Conservation (phyloP, 2,888 invertebrate genomes). For the Artemia sinica region DNA sequence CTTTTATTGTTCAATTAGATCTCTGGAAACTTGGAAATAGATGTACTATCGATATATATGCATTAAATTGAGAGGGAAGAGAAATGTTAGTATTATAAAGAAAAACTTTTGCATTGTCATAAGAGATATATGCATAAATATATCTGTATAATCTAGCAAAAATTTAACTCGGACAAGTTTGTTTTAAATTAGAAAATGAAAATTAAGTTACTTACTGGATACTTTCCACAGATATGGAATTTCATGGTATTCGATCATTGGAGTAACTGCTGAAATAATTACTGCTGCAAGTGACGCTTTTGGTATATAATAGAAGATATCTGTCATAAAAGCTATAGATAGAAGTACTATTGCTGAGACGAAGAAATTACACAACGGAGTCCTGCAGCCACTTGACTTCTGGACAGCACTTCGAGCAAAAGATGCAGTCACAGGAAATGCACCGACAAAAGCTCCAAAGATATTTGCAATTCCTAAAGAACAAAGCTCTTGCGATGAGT, state of each 20-base stretch:
- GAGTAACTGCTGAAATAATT: constrained; percentile 76
- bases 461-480: constrained; percentile 35
- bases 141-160: not conserved
- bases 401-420: constrained; percentile 37
- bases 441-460: constrained; percentile 34
- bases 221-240: constrained; percentile 31
- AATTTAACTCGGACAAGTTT: not conserved
- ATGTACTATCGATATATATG: too few relatives aligned
- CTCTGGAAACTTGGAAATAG: too few relatives aligned
- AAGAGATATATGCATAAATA: not conserved
- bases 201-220: constrained; percentile 15
- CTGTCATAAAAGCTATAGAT: constrained; percentile 67
- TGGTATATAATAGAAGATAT: constrained; percentile 69
- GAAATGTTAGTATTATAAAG: too few relatives aligned
- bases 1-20: too few relatives aligned
- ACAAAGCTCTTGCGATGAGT: constrained; percentile 35
- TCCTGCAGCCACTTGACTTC: constrained; percentile 35
- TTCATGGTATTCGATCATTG: constrained; percentile 74
- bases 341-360: constrained; percentile 50
- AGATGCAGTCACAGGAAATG: constrained; percentile 36
- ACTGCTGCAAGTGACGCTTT: constrained; percentile 69
- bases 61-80: too few relatives aligned
- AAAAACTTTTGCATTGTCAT: too few relatives aligned
- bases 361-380: constrained; percentile 30
- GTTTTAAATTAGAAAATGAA: not conserved